Conservation (phyloP, 2,113 vertebrate genomes). For the Conger conger region DNA sequence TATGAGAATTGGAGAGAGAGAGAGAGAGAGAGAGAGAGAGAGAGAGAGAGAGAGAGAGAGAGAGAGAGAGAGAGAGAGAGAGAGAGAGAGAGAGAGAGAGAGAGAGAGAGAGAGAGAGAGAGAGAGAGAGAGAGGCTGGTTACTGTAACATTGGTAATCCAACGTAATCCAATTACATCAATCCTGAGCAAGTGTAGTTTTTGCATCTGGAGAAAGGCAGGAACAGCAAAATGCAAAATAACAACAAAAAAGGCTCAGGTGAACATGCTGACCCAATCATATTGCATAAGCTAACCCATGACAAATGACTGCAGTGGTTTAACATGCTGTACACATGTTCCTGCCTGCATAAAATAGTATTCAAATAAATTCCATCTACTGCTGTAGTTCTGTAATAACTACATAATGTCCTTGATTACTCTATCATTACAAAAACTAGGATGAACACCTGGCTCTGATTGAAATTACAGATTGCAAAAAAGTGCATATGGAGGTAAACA, state of each 20-base stretch:
- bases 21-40: neutral
- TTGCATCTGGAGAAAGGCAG: slow-evolving; percentile 10
- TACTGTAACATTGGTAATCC: slow-evolving; percentile 21
- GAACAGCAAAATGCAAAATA: neutral
- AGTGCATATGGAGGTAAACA: neutral
- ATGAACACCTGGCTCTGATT: neutral
- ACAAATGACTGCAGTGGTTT: neutral
- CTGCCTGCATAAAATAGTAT: neutral
- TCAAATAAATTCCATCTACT: neutral
- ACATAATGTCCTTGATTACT: neutral
- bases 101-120: neutral
- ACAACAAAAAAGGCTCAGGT: neutral
- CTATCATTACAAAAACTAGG: neutral
- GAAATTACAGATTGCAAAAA: neutral
- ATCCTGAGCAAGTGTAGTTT: neutral
- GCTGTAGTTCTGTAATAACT: neutral
- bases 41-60: neutral
- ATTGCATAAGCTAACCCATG: neutral
- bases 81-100: neutral
- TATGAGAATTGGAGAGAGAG: neutral
- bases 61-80: neutral
- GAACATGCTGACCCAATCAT: slow-evolving; percentile 18
- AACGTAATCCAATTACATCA: neutral
- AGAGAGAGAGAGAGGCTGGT: neutral
- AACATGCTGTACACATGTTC: neutral